These are phyloP conservation scores for Danaus plexippus DNA, from an alignment of 1,140 invertebrate species.

Conservation along the genomic window DNA sequence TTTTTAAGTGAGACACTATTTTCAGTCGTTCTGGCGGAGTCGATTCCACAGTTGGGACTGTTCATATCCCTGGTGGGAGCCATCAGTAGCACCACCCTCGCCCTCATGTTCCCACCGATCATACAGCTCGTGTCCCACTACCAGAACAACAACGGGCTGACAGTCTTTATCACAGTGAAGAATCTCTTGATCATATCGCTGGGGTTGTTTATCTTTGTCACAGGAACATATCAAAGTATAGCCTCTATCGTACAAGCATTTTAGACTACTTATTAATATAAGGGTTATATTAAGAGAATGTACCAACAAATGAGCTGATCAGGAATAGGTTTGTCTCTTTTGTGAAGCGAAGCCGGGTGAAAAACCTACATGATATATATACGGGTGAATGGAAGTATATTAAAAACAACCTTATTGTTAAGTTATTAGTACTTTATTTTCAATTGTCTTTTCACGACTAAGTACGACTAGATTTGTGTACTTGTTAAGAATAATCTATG, in stretches of 20 bases:
- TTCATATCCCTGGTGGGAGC: conserved; percentile 94
- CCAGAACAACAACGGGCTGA: conserved; percentile 52
- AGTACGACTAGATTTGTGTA: too few relatives aligned
- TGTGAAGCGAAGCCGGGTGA: too few relatives aligned
- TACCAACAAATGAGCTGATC: too few relatives aligned
- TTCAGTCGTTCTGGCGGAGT: conserved; percentile 85
- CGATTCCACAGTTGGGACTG: conserved; percentile 86
- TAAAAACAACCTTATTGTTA: too few relatives aligned
- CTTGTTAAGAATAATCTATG: too few relatives aligned
- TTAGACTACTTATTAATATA: conserved; percentile 1
- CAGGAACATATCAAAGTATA: conserved; percentile 82
- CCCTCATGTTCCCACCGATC: conserved; percentile 90
- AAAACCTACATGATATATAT: too few relatives aligned
- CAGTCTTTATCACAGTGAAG: conserved; percentile 69
- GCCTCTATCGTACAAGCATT: conserved; percentile 74
- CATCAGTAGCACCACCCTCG: conserved; percentile 87
- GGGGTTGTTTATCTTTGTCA: conserved; percentile 79
- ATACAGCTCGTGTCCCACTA: conserved; percentile 81
- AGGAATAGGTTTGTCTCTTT: too few relatives aligned
- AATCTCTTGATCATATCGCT: conserved; percentile 78
- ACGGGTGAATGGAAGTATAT: too few relatives aligned
- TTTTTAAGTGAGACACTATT: conserved; percentile 13
- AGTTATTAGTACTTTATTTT: too few relatives aligned
- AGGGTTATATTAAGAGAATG: too few relatives aligned
- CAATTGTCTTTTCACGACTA: too few relatives aligned